These are phyloP conservation scores for Psilopsiagon aymara DNA, from an alignment of 2,113 vertebrate species.

Conservation along the genomic window DNA sequence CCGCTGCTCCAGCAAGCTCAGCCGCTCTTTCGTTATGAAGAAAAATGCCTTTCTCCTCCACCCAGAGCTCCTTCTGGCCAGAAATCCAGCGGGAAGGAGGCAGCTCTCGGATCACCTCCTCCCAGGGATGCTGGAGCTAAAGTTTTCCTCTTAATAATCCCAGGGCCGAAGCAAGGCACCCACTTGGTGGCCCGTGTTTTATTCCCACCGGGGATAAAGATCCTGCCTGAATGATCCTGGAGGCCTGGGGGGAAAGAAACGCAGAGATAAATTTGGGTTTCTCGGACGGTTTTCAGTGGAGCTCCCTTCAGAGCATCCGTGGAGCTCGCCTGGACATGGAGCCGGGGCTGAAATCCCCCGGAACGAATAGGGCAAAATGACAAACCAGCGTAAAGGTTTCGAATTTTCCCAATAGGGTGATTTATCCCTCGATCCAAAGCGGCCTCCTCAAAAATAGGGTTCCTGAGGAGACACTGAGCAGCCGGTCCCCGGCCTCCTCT, in stretches of 20 bases:
- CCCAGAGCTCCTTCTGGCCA: not conserved
- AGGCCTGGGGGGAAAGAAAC: not conserved
- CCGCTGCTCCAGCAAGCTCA: not conserved
- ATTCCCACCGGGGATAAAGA: not conserved
- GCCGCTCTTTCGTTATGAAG: not conserved
- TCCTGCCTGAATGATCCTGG: not conserved
- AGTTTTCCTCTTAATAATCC: not conserved
- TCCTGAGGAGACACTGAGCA: not conserved
- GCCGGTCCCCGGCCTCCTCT: not conserved
- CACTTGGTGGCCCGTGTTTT: rapidly evolving
- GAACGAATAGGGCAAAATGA: rapidly evolving
- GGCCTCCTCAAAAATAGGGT: rapidly evolving
- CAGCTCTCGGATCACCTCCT: not conserved
- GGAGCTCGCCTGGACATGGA: not conserved
- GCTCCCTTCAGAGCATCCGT: not conserved
- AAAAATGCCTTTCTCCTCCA: not conserved
- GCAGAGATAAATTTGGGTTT: not conserved
- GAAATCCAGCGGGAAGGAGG: not conserved
- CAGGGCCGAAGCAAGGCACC: not conserved
- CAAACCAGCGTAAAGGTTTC: not conserved
- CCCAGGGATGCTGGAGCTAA: rapidly evolving
- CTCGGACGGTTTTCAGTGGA: rapidly evolving
- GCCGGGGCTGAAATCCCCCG: not conserved
- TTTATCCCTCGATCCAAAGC: not conserved
- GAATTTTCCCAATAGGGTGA: not conserved